Evolutionary conservation across 1,140 invertebrate species (phyloP), one percentile per base, ranked within the genome.

Genomic region (Diachasmimorpha longicaudata): DNA sequence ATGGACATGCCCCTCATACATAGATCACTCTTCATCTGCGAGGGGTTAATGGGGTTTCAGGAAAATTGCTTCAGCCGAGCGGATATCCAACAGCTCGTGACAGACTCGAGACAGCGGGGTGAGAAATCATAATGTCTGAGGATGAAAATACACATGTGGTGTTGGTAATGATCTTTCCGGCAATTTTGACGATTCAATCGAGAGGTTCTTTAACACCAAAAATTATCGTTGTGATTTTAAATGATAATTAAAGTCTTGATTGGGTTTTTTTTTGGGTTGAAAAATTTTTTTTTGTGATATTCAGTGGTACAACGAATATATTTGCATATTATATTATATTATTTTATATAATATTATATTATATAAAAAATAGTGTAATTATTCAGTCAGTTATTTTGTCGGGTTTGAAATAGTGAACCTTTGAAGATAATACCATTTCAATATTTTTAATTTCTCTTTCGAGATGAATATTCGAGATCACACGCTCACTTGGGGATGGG

Each of bases 1-100:
- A 42, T 42, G 39, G 39, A 10, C 39, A 42, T 42, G 39, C 39
- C 39, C 39, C 39, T 42, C 39, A 42, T 10, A 10, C 39, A 42
- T 42, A 42, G 39, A 42, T 42, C 39, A 42, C 39, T 42, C 39
- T 72, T 63, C 70, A 72, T 72, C 70, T 67, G 44, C 58, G 25
- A 67, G 58, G 72, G 58, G 58, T 74, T 74, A 74, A 74, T 74
- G 72, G 72, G 58, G 58, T 74, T 66, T 74, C 37, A 67, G 55
- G 72, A 42, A 44, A 74, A 74, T 74, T 74, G 58, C 58, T 37
- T 48, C 36, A 25, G 70, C 58, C 58, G 21, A 31, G 48, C 9
- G 39, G 39, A 42, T 42, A 42, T 42, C 39, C 39, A 42, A 13
- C 9, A 13, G 39, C 13, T 19, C 19, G 48, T 55, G 48, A 55